Percentiles rank a stretch among this genome's conserved stretches.
Conservation (phyloP, 2,797 vertebrate species). For the Ispidina picta region DNA sequence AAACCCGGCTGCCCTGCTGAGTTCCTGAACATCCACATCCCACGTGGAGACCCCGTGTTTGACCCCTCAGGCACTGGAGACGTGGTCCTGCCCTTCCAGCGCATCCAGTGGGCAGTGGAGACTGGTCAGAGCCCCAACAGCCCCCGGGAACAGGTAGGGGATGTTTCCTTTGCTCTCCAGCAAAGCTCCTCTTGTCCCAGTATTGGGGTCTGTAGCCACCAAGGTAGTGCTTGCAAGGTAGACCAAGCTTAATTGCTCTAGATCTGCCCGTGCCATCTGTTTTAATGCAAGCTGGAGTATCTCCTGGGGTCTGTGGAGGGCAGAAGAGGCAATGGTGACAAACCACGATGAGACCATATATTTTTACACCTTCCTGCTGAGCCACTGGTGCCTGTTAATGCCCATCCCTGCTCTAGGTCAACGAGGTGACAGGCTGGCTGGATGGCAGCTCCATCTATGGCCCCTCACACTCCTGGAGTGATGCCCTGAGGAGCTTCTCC, state of each 20-base stretch:
- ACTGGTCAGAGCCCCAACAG: slow-evolving; percentile 92
- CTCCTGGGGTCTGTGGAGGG: background rate
- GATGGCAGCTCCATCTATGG: slow-evolving; percentile 98
- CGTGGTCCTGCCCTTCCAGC: slow-evolving; percentile 88
- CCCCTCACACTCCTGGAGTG: slow-evolving; percentile 89
- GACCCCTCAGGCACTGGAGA: slow-evolving; percentile 78
- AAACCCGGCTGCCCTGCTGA: slow-evolving; percentile 90
- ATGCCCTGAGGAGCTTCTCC: slow-evolving; percentile 88
- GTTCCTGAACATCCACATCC: slow-evolving; percentile 90
- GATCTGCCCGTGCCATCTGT: background rate
- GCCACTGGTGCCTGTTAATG: background rate
- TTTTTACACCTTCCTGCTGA: background rate
- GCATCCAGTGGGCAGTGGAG: slow-evolving; percentile 84
- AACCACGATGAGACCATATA: background rate
- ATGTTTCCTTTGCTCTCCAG: fast-evolving
- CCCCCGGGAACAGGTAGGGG: slow-evolving; percentile 87
- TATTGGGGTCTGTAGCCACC: fast-evolving
- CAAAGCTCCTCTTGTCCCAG: background rate
- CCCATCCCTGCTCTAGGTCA: slow-evolving; percentile 76
- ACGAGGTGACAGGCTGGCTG: slow-evolving; percentile 91
- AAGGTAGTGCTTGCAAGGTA: background rate
- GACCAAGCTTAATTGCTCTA: background rate
- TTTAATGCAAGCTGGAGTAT: background rate
- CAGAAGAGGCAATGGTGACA: background rate
- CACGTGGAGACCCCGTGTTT: slow-evolving; percentile 85